These are phyloP conservation scores for Rhineura floridana DNA, from an alignment of 2,113 vertebrate species.

Conservation along the genomic window DNA sequence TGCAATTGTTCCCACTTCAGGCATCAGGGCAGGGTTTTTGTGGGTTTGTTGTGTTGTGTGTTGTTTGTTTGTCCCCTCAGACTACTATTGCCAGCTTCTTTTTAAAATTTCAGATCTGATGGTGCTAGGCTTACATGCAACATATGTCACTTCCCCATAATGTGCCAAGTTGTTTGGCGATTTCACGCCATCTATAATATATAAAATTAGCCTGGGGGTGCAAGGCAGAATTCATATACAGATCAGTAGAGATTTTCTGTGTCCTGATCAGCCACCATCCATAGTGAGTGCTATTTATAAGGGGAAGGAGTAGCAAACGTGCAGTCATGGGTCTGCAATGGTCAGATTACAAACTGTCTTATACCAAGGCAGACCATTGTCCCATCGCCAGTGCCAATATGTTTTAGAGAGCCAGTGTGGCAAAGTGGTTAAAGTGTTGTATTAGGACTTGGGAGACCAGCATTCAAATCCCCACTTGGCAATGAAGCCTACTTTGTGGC, in stretches of 20 bases:
- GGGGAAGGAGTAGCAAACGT: not conserved
- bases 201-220: not conserved
- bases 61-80: not conserved
- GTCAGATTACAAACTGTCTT: not conserved
- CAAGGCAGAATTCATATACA: not conserved
- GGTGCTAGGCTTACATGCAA: accelerated
- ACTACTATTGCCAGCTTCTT: accelerated
- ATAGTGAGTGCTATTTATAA: not conserved
- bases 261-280: not conserved
- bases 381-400: too few relatives aligned
- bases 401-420: too few relatives aligned
- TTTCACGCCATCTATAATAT: not conserved
- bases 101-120: accelerated
- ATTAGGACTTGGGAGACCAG: too few relatives aligned
- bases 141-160: not conserved
- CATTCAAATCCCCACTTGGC: too few relatives aligned
- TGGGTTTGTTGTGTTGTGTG: too few relatives aligned
- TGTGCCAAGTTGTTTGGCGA: not conserved
- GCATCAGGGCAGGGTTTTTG: accelerated
- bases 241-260: not conserved
- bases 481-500: too few relatives aligned
- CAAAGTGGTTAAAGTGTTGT: too few relatives aligned
- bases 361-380: not conserved
- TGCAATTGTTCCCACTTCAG: not conserved
- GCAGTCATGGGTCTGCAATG: not conserved